Base-by-base conservation (phyloP, 2,888 invertebrate genomes). In the Pyrocoelia pectoralis region DNA sequence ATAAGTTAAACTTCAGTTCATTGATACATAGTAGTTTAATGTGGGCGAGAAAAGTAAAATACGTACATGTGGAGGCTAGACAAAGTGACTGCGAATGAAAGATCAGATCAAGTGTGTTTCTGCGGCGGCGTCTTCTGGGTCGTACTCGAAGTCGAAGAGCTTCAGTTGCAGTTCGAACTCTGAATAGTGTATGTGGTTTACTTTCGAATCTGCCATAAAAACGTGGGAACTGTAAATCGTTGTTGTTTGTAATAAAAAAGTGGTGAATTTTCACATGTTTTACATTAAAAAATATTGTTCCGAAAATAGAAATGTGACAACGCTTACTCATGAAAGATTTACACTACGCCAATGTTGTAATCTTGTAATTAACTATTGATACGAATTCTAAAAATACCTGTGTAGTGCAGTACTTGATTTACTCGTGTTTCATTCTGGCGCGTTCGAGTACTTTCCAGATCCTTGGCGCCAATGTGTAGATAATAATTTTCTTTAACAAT, bases 101-200 rank as follows among this genome's bases (percentile, higher is more conserved):
- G 53, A 18, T 41, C 12, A 17, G 33, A 33, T 33, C 33, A 33
- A 33, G 49, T 63, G 43, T 43, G 43, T 15, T 43, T 46, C 33
- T 46, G 46, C 43, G 49, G 50, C 49, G 41, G 54, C 17, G 55
- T 51, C 49, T 50, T 14, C 24, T 24, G 24, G 51, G 43, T 48
- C 55, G 33, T n/a, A n/a, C n/a, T 24, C 24, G 24, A 24, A 24
- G n/a, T 8, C 33, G 58, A 51, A 54, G 61, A 59, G 58, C 63
- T 58, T 63, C 62, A 62, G 57, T 63, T 43, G 58, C 51, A 49
- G 50, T 49, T 58, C 38, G 55, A 33, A 58, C 63, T 58, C 17
- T 38, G 19, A 38, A 38, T n/a, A 24, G 33, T 33, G 33, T 33
- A n/a, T 33, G n/a, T 10, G 33, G 10, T 33, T 33, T n/a, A 33